Evolutionary conservation across 1,140 invertebrate genomes (phyloP).

Genomic region (Contarinia nasturtii): DNA sequence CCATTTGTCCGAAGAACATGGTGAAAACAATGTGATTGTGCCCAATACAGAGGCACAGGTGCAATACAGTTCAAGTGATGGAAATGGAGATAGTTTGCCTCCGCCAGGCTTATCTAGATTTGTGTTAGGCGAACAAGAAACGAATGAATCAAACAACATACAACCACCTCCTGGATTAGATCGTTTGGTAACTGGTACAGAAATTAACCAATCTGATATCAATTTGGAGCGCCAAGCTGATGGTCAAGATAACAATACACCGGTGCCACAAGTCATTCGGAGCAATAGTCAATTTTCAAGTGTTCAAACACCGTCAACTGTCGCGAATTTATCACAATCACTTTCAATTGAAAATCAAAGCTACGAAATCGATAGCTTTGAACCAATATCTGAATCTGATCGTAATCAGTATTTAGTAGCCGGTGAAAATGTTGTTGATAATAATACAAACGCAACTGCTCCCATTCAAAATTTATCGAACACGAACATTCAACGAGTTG

Average conservation of each 20-base stretch:
- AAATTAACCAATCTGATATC: conserved; percentile 1
- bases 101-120: conserved; percentile 38
- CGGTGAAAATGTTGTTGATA: conserved; percentile 8
- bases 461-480: background rate
- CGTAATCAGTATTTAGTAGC: conserved; percentile 12
- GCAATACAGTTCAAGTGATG: conserved; percentile 11
- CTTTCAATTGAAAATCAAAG: background rate
- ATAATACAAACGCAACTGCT: conserved; percentile 2
- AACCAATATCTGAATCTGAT: conserved; percentile 6
- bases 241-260: conserved; percentile 12
- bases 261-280: conserved; percentile 8
- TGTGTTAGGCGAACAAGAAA: conserved; percentile 39
- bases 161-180: conserved; percentile 31
- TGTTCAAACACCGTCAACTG: background rate
- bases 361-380: background rate
- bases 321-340: background rate
- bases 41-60: conserved; percentile 3
- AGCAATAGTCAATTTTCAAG: conserved; percentile 4
- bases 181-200: conserved; percentile 32
- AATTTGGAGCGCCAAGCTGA: conserved; percentile 19
- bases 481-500: conserved; percentile 18
- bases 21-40: conserved; percentile 7
- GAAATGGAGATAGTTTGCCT: conserved; percentile 26
- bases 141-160: conserved; percentile 26
- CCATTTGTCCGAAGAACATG: conserved; percentile 36